These are phyloP conservation scores for Harpalus rubripes DNA, from an alignment of 2,888 invertebrate species.

Conservation along the genomic window DNA sequence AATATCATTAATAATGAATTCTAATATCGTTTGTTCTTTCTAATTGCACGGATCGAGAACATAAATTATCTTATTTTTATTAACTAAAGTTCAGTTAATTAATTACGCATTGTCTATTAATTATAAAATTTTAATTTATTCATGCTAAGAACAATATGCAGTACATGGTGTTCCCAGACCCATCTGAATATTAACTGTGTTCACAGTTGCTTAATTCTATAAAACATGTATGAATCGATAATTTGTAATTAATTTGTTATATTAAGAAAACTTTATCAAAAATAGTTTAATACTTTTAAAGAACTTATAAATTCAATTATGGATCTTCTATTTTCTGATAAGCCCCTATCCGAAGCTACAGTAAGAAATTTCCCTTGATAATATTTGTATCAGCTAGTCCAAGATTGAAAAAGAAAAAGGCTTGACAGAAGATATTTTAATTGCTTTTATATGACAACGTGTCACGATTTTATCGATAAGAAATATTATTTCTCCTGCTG, in stretches of 20 bases:
- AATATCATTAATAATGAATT: conserved; percentile 41
- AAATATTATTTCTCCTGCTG: conserved; percentile 61
- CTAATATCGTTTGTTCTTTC: neutral
- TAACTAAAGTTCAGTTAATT: neutral
- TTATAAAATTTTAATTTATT: neutral
- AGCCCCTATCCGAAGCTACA: neutral
- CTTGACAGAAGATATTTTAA: conserved; percentile 53
- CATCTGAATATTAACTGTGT: too few relatives aligned
- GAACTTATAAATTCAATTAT: neutral
- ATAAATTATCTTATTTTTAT: conserved; percentile 29
- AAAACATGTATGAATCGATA: neutral
- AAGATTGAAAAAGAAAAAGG: conserved; percentile 33
- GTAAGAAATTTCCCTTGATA: conserved; percentile 18
- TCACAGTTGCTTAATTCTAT: too few relatives aligned
- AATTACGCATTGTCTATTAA: neutral
- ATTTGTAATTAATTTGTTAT: neutral
- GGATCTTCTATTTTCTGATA: conserved; percentile 7
- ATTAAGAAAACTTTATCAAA: neutral
- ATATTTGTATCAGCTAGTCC: conserved; percentile 9
- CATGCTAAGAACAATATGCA: neutral
- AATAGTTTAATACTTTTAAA: neutral
- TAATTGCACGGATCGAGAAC: neutral
- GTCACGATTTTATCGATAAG: conserved; percentile 52
- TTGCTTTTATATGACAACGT: conserved; percentile 52
- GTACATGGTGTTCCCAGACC: too few relatives aligned